These are phyloP conservation scores for Bolinopsis microptera DNA, from an alignment of 37 sponge, comb jelly and placozoan genomes.

Conservation along the genomic window DNA sequence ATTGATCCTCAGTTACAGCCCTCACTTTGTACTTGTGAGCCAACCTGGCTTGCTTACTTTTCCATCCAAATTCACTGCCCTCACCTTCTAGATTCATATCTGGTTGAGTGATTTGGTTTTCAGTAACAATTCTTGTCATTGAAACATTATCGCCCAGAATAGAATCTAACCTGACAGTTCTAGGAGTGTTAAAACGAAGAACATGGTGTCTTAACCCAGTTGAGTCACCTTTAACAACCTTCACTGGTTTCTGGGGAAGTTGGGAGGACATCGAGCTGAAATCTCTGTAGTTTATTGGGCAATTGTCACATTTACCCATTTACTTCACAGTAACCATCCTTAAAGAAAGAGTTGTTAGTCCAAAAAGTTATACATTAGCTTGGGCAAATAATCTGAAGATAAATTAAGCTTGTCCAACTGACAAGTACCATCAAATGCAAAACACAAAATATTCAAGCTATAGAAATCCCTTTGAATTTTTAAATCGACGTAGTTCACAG, in stretches of 20 bases:
- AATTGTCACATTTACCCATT: constrained; percentile 56
- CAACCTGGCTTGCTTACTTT: constrained; percentile 1
- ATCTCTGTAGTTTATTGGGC: constrained; percentile 23
- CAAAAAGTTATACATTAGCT: no score
- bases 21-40: constrained; percentile 37
- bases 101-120: background rate
- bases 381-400: no score
- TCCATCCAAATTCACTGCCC: constrained; percentile 47
- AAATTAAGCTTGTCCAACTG: no score
- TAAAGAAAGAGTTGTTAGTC: no score
- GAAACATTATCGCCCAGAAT: constrained; percentile 27
- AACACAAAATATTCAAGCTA: no score
- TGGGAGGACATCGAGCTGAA: constrained; percentile 33
- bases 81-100: constrained; percentile 33
- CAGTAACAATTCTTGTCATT: constrained; percentile 12
- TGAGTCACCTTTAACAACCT: constrained; percentile 14
- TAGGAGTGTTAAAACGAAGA: constrained; percentile 18
- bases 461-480: no score
- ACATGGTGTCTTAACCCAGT: background rate
- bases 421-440: no score
- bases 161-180: background rate
- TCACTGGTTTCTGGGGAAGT: constrained; percentile 11
- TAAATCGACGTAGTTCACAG: no score
- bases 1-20: background rate
- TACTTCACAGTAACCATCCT: background rate